Evolutionary conservation across 2,888 invertebrate genomes (phyloP), one percentile per base, ranked within the genome.

Genomic region (Malthinus seriepunctatus): DNA sequence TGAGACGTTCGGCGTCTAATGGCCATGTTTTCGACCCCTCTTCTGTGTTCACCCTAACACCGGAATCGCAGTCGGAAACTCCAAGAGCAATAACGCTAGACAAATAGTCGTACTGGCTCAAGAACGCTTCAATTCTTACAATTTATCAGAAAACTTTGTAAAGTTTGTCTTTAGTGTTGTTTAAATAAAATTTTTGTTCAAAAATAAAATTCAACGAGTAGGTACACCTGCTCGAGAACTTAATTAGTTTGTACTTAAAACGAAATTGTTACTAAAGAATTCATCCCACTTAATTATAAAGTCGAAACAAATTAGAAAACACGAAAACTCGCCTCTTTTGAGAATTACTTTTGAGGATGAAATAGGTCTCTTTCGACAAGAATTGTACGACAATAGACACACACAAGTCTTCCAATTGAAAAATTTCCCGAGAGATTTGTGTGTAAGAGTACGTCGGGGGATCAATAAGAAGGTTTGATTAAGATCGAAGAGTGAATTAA

Each of bases 21-120:
- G 63, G 64, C 61, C 52, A 62, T 66, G 66, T 67, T 67, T 67
- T 62, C 62, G 52, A 49, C 50, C 54, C 52, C 57, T 58, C 57
- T 49, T 53, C 53, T 51, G 57, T 46, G 58, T 53, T 47, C 60
- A 54, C 62, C 57, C 57, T 51, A 56, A 56, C 65, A 64, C 60
- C 64, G 67, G 67, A 67, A 67, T 63, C 63, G 52, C 63, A 52
- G 55, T 63, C 67, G 69, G 68, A 69, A 68, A 46, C 62, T 64
- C 57, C 52, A 63, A 59, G 63, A 67, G 68, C 66, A 68, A 68
- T 68, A 67, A 66, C 62, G 65, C 61, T 65, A 70, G 70, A 70
- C 68, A 70, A 70, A 70, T 68, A 69, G 67, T 61, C 54, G 52
- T 51, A 44, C 23, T 34, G 53, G 32, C 35, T 60, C 49, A 56